These are phyloP conservation scores for Sylvia borin DNA, from an alignment of 2,797 vertebrate species.

Conservation along the genomic window DNA sequence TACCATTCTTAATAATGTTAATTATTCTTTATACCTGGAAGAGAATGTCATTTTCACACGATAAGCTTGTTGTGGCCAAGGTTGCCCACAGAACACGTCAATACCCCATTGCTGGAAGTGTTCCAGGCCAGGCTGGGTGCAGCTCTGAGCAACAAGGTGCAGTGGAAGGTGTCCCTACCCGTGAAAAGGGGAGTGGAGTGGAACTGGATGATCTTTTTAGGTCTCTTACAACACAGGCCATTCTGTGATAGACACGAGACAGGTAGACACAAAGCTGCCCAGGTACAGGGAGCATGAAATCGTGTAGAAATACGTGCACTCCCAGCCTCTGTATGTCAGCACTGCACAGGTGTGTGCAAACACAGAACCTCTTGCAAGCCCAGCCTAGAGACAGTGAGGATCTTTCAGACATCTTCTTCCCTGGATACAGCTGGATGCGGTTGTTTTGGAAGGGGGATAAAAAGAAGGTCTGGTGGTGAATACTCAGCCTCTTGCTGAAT, in stretches of 20 bases:
- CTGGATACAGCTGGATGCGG: neutral
- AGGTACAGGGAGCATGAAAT: neutral
- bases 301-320: neutral
- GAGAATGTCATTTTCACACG: rapidly evolving
- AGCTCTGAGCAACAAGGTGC: neutral
- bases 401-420: neutral
- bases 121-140: neutral
- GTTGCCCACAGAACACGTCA: neutral
- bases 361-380: neutral
- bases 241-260: rapidly evolving
- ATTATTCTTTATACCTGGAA: neutral
- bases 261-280: neutral
- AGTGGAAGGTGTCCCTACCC: neutral
- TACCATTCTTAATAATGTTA: neutral
- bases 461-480: neutral
- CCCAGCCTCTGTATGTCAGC: neutral
- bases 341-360: neutral
- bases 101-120: neutral
- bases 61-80: rapidly evolving
- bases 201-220: neutral
- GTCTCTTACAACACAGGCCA: neutral
- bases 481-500: neutral
- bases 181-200: too few relatives aligned
- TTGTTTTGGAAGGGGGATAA: neutral
- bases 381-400: neutral